These are phyloP conservation scores for Heterochromis multidens DNA, from an alignment of 2,113 vertebrate genomes.

Conservation along the genomic window DNA sequence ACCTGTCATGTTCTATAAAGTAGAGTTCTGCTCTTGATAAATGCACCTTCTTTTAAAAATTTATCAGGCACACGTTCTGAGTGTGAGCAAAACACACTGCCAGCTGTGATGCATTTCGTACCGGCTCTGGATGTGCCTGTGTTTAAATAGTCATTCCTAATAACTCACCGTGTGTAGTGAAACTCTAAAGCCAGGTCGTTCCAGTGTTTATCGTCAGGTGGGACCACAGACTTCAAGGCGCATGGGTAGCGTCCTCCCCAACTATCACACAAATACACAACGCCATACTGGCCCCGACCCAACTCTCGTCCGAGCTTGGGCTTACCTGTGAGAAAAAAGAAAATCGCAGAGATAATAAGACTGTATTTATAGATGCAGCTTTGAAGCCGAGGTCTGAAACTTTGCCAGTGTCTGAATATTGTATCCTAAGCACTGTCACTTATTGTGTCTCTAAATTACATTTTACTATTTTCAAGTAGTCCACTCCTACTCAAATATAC, in stretches of 20 bases:
- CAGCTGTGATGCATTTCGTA: background rate
- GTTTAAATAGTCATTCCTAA: background rate
- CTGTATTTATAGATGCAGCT: background rate
- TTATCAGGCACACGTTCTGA: background rate
- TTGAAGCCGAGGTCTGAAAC: background rate
- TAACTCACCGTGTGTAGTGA: constrained; percentile 91
- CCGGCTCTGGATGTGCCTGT: background rate
- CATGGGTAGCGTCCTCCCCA: constrained; percentile 95
- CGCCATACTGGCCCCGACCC: constrained; percentile 95
- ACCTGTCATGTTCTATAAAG: background rate
- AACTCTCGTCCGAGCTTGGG: constrained; percentile 92
- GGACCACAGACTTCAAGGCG: constrained; percentile 95
- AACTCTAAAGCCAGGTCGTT: constrained; percentile 97
- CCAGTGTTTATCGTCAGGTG: constrained; percentile 99
- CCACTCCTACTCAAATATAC: background rate
- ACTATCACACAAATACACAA: constrained; percentile 93
- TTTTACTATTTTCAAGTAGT: background rate
- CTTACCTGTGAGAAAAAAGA: constrained; percentile 77
- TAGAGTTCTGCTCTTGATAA: background rate
- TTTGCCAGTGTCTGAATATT: background rate
- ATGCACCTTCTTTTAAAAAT: background rate
- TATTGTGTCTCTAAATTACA: background rate
- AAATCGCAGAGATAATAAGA: background rate
- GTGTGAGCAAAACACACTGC: background rate
- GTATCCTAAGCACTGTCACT: background rate